Evolutionary conservation across 2,113 vertebrate genomes (phyloP).

Genomic region (Struthidea cinerea): DNA sequence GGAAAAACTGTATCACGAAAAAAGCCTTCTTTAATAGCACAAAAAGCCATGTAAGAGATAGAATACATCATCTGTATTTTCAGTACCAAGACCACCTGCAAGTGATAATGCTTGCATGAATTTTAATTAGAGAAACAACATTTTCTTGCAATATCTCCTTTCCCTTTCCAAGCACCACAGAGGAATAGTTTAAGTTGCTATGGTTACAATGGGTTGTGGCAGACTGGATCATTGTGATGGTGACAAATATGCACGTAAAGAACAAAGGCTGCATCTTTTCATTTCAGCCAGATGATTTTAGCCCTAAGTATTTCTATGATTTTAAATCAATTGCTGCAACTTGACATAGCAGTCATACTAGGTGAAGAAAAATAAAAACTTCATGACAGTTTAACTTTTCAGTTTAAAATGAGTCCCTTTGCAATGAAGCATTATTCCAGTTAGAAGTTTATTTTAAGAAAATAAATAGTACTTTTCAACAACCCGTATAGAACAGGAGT

Average conservation of each 20-base stretch:
- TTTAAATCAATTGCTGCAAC: neutral
- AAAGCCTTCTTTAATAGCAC: neutral
- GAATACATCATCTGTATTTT: neutral
- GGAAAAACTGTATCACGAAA: neutral
- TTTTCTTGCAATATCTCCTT: conserved; percentile 44
- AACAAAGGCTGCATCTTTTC: conserved; percentile 16
- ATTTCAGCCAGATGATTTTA: conserved; percentile 21
- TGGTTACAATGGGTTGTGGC: conserved; percentile 34
- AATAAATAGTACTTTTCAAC: conserved; percentile 60
- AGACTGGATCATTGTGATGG: conserved; percentile 28
- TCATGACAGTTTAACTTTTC: conserved; percentile 54
- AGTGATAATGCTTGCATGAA: conserved; percentile 20
- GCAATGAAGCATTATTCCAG: conserved; percentile 64
- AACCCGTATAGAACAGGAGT: conserved; percentile 24
- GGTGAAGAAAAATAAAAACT: conserved; percentile 60
- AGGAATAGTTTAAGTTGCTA: conserved; percentile 47
- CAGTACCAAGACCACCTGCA: conserved; percentile 16
- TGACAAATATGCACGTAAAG: conserved; percentile 29
- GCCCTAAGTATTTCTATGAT: neutral
- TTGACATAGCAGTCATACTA: conserved; percentile 17
- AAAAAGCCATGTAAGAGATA: neutral
- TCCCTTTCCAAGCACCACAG: conserved; percentile 11
- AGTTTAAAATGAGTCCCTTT: conserved; percentile 54
- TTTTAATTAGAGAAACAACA: conserved; percentile 44
- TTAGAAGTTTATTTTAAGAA: conserved; percentile 56